These are phyloP conservation scores for Calvadosia cruxmelitensis DNA, from an alignment of 30 jellyfish, hydroid and myxozoan genomes.

Conservation along the genomic window DNA sequence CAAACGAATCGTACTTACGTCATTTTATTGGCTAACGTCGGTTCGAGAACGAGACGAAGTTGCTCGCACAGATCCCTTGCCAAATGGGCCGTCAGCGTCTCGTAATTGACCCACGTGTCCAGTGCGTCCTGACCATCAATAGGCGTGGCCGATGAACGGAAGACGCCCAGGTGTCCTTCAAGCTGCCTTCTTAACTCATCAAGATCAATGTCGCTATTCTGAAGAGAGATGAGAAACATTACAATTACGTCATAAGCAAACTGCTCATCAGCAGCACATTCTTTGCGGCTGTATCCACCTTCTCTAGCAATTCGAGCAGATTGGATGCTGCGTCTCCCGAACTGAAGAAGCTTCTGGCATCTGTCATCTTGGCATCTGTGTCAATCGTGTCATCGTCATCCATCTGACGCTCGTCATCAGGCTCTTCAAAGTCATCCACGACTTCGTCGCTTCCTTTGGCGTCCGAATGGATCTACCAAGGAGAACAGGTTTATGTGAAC, in stretches of 20 bases:
- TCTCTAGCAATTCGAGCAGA: neutral
- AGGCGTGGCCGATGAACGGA: neutral
- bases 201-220: slow-evolving; percentile 14
- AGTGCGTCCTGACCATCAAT: slow-evolving; percentile 31
- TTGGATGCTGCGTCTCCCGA: neutral
- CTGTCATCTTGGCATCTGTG: too few species aligned
- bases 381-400: too few species aligned
- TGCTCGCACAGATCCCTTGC: slow-evolving; percentile 97
- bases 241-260: too few species aligned
- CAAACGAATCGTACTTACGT: slow-evolving; percentile 20
- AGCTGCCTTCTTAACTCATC: slow-evolving; percentile 58
- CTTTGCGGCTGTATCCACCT: too few species aligned
- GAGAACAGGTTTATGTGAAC: too few species aligned
- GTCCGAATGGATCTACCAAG: too few species aligned
- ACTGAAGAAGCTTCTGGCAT: too few species aligned
- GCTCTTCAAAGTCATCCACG: too few species aligned
- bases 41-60: slow-evolving; percentile 83
- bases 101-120: slow-evolving; percentile 83
- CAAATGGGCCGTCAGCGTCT: slow-evolving; percentile 35
- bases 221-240: neutral
- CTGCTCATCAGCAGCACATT: too few species aligned
- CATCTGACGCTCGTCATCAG: too few species aligned
- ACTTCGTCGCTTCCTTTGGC: too few species aligned
- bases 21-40: slow-evolving; percentile 83
- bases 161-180: slow-evolving; percentile 20